Evolutionary conservation across 2,888 invertebrate genomes (phyloP).

Genomic region (Caenorhabditis doughertyi): DNA sequence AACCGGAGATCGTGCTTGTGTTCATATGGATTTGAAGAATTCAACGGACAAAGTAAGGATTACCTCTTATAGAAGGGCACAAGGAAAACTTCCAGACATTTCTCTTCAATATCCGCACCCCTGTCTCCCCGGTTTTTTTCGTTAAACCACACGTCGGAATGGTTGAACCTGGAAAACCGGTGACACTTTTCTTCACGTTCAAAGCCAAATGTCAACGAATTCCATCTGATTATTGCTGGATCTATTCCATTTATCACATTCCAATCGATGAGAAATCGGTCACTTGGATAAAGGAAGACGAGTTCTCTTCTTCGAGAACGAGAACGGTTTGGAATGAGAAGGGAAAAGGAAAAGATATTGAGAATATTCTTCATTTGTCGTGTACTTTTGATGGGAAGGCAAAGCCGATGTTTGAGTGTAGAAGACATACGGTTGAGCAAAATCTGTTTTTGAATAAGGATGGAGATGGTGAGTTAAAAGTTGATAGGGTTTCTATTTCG

Average conservation of each 20-base stretch:
- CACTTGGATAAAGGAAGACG: conserved; percentile 40
- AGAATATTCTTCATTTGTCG: conserved; percentile 48
- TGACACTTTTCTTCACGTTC: conserved; percentile 47
- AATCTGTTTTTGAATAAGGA: not conserved
- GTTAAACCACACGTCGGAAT: conserved; percentile 56
- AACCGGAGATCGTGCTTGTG: conserved; percentile 27
- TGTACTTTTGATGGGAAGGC: conserved; percentile 6
- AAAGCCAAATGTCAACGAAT: conserved; percentile 34
- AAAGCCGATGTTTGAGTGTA: conserved; percentile 5
- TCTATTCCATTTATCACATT: conserved; percentile 59
- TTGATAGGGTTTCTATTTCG: not conserved
- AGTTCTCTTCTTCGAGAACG: conserved; percentile 40
- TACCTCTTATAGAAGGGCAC: not conserved
- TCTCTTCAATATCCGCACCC: conserved; percentile 52
- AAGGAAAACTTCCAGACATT: conserved; percentile 36
- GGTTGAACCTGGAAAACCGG: conserved; percentile 13
- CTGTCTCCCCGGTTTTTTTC: conserved; percentile 32
- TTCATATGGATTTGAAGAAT: conserved; percentile 46
- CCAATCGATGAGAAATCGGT: conserved; percentile 1
- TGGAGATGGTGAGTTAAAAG: not conserved
- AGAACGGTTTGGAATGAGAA: conserved; percentile 36
- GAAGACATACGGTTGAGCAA: conserved; percentile 1
- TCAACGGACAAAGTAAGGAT: conserved; percentile 24
- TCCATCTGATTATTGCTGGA: conserved; percentile 57
- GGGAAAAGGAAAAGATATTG: conserved; percentile 29